Evolutionary conservation across 1,140 invertebrate species (phyloP), one percentile per base, ranked within the genome.

Genomic region (Drosophila lowei): DNA sequence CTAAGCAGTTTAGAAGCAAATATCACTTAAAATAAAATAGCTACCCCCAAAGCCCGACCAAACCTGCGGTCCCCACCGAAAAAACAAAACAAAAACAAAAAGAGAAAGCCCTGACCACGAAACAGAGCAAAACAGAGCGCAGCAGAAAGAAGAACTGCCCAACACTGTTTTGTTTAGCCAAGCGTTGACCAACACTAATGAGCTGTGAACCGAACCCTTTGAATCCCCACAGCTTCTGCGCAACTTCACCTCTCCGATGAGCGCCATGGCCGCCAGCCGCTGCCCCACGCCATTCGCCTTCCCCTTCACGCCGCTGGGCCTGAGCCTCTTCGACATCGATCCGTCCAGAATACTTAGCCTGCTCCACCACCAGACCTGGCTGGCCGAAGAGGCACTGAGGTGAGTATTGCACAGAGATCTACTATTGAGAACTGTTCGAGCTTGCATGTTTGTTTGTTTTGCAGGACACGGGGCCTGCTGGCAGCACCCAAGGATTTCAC

Each of bases 261-360:
- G 71, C 62, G 78, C 80, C 11, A 73, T 78, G 70, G 52, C 77
- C 42, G 61, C 76, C 52, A 77, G 81, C 38, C 80, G 89, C 11
- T 91, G 90, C 55, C 90, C 89, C 16, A 88, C 89, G 8, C 90
- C 90, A 25, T 91, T 91, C 49, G 78, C 88, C 57, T 90, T 91
- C 55, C 90, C 91, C n/a, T 91, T 91, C 41, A 86, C 88, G 55
- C 89, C 91, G 8, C 71, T 91, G 52, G 90, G 90, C 15, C 59
- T 91, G 59, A 89, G 89, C 75, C 72, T 91, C 50, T 91, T 91
- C 67, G 91, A 91, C 72, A 86, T 91, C 21, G 91, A 91, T 91
- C 90, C 91, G 89, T 91, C 90, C 91, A 90, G 90, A 90, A 91
- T 91, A 43, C 71, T 91, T 54, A 84, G 75, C 67, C 83, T 91